phyloP scores from a whole-genome alignment of 92 coral and sea anemone species.

The Bergia sp. region DNA sequence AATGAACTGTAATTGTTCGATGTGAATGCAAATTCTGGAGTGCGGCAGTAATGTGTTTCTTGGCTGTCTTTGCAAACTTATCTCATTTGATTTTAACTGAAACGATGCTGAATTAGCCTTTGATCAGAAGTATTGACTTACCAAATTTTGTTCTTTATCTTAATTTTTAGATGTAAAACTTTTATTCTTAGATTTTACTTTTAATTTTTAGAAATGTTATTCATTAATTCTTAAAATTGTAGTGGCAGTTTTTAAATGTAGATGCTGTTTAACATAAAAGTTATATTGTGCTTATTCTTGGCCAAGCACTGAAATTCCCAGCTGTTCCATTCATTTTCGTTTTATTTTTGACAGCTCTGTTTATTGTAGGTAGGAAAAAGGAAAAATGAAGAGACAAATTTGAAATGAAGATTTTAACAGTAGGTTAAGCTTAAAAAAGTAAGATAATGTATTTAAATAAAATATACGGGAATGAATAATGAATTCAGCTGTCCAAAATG shows the following conservation, averaged over 20 bases:
- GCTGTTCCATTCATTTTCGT: slow-evolving; percentile 17
- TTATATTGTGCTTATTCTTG: not conserved
- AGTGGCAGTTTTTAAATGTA: not conserved
- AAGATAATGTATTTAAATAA: slow-evolving; percentile 21
- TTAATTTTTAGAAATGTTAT: not conserved
- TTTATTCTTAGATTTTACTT: not conserved
- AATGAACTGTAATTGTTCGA: not conserved
- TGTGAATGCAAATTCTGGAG: not conserved
- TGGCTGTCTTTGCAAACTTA: not conserved
- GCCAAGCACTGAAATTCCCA: slow-evolving; percentile 2
- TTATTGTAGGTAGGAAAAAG: not conserved
- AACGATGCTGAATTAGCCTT: not conserved
- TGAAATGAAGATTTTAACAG: not conserved
- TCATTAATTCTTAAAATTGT: slow-evolving; percentile 34
- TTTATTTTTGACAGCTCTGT: slow-evolving; percentile 8
- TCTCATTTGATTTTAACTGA: not conserved
- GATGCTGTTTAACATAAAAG: slow-evolving; percentile 6
- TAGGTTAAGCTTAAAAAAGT: not conserved
- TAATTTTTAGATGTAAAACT: slow-evolving; percentile 1
- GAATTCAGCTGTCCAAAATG: not conserved
- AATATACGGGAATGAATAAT: slow-evolving; percentile 11
- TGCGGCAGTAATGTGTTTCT: not conserved
- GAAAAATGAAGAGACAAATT: not conserved
- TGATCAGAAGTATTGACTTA: slow-evolving; percentile 20
- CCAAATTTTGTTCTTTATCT: not conserved